These are phyloP conservation scores for Psix sp. DNA, from an alignment of 1,140 invertebrate genomes.

Conservation along the genomic window DNA sequence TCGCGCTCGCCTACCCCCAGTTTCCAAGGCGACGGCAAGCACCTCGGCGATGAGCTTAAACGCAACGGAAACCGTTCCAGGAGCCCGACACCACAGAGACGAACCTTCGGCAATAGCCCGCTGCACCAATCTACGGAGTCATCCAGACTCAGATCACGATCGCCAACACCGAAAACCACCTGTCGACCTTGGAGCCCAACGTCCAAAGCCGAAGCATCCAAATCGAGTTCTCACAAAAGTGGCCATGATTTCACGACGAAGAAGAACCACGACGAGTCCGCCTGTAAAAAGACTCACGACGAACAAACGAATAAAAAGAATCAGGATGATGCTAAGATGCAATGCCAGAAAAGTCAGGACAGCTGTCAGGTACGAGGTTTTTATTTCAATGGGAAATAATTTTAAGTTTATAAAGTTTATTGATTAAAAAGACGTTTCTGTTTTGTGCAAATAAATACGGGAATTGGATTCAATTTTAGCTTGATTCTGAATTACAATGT, in stretches of 20 bases:
- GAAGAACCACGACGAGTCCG: conserved; percentile 57
- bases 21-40: conserved; percentile 55
- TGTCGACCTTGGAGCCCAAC: conserved; percentile 63
- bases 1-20: conserved; percentile 78
- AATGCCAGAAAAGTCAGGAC: conserved; percentile 53
- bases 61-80: conserved; percentile 76
- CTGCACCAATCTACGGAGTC: conserved; percentile 61
- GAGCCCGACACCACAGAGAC: conserved; percentile 71
- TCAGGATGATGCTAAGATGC: conserved; percentile 45
- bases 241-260: conserved; percentile 60
- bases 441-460: no score
- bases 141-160: conserved; percentile 58
- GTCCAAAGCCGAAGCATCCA: conserved; percentile 65
- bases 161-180: conserved; percentile 66
- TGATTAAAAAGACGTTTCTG: no score
- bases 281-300: background rate
- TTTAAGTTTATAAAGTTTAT: no score
- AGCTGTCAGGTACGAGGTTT: conserved; percentile 57
- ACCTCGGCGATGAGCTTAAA: conserved; percentile 71
- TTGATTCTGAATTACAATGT: no score
- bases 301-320: background rate
- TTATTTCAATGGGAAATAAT: conserved; percentile 2
- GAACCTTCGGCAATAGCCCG: conserved; percentile 46
- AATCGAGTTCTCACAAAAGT: conserved; percentile 53
- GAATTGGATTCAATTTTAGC: no score